Base-by-base conservation (phyloP, 2,888 invertebrate genomes). In the Agonopterix alstromeriana region DNA sequence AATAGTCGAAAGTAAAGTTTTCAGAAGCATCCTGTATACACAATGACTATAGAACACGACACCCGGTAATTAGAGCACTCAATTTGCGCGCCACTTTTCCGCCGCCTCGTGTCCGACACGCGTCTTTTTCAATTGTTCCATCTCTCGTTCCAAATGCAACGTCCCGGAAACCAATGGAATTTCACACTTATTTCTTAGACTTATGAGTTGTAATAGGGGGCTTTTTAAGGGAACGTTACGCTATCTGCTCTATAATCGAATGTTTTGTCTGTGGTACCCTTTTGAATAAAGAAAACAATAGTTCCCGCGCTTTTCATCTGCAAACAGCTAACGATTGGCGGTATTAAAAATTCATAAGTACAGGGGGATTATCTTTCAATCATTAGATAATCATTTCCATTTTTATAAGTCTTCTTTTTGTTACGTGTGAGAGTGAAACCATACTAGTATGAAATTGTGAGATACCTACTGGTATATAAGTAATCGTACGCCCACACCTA, bases 21-120 rank as follows among this genome's bases (percentile, higher is more conserved):
- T 11, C 8, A 42, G 11, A 42, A 42, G 8, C 48, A 41, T 0
- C 10, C 45, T 41, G 48, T 48, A n/a, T n/a, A 48, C 42, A 11
- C 8, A 48, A 35, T 8, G 8, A 48, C 50, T 49, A 61, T 63
- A 65, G 61, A 77, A 83, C 67, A 61, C 73, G 78, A 84, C 70
- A 77, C 79, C 65, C 27, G 27, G 87, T 87, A 87, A 88, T 87
- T 83, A 85, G 87, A 88, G 85, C 84, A 81, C 84, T 88, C 85
- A 86, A 86, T 88, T 88, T 83, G 83, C 77, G 73, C 76, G 77
- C 76, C 80, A 77, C 71, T 76, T 81, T 65, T 64, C 70, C 66
- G 69, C 65, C 71, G 75, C 55, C 78, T 72, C 76, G 78, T 72
- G 77, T 60, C 68, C 54, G 57, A 51, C 75, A 65, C 69, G 64